Evolutionary conservation across 1,140 invertebrate genomes (phyloP).

Genomic region (Phocides pigmalion): DNA sequence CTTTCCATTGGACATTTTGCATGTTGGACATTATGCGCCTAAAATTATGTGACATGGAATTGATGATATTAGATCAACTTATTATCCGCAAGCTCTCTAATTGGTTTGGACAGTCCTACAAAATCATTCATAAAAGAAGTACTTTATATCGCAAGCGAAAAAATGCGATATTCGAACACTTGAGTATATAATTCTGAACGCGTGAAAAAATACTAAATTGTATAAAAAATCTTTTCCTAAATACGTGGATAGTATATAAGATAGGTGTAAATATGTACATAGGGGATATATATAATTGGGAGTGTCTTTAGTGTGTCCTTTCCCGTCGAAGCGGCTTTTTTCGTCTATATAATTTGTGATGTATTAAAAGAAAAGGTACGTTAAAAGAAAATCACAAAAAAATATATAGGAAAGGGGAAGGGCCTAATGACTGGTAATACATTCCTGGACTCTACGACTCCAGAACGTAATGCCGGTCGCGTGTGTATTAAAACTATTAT

Average conservation of each 20-base stretch:
- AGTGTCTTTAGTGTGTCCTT: conserved; percentile 48
- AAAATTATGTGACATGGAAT: too few species aligned
- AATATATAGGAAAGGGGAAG: conserved; percentile 59
- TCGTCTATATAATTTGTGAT: conserved; percentile 66
- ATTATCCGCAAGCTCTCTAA: not conserved
- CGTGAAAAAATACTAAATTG: conserved; percentile 24
- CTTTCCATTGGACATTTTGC: too few species aligned
- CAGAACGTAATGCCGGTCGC: conserved; percentile 57
- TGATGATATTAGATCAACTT: not conserved
- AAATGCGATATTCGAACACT: not conserved
- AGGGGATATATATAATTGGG: conserved; percentile 48
- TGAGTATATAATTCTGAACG: conserved; percentile 6
- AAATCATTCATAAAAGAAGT: not conserved
- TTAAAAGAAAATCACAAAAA: conserved; percentile 69
- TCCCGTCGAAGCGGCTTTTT: conserved; percentile 54
- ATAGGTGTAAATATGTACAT: conserved; percentile 76
- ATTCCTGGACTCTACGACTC: conserved; percentile 42
- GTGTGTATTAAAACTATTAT: conserved; percentile 34
- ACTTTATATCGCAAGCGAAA: conserved; percentile 1
- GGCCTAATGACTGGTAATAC: conserved; percentile 63
- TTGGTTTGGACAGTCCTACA: not conserved
- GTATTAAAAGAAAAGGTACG: conserved; percentile 52
- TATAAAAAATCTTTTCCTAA: conserved; percentile 49
- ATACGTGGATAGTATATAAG: conserved; percentile 51
- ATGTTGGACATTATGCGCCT: too few species aligned